Base-by-base conservation (phyloP, 1,140 invertebrate genomes). In the Atta colombica region DNA sequence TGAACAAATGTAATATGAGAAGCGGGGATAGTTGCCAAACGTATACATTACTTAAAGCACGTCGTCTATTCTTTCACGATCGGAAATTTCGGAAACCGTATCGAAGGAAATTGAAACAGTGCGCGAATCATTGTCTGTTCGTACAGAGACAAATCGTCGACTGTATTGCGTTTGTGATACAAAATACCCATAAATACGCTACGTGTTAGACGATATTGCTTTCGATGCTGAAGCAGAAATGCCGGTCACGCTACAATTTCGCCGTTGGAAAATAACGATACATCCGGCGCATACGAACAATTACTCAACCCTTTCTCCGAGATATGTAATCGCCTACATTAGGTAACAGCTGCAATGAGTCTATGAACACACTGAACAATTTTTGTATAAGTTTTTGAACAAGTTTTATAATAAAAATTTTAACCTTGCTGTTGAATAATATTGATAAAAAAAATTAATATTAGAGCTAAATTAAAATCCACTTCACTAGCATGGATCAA, bases 191-290 rank as follows among this genome's bases (percentile, higher is more conserved):
- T 61, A 84, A 74, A 49, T 51, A 25, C 53, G 39, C 55, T 82
- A 82, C 68, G 68, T 61, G 68, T 45, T 51, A 61, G 55, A 75
- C 58, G 28, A 74, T 84, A 84, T 84, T 75, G 69, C 69, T 61
- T 84, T 75, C 14, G 31, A 21, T 6, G 39, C 55, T 82, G 58
- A 84, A 71, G 74, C 55, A 16, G 25, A 82, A 82, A 39, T 74
- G 53, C n/a, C 35, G 78, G 53, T 72, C 35, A 45, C 35, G 80
- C n/a, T 39, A 14, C 39, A 21, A 81, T 60, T 60, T 71, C 45
- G 16, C 31, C 28, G 39, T 45, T 82, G 25, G 55, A 74, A 82
- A 74, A 82, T 74, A 39, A 51, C 28, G 31, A 51, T 35, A 61
- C 28, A 84, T 84, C 14, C 55, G 55, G 80, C 18, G 25, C 66